phyloP scores from a whole-genome alignment of 2,797 vertebrate species.

The Neopelma chrysocephalum region DNA sequence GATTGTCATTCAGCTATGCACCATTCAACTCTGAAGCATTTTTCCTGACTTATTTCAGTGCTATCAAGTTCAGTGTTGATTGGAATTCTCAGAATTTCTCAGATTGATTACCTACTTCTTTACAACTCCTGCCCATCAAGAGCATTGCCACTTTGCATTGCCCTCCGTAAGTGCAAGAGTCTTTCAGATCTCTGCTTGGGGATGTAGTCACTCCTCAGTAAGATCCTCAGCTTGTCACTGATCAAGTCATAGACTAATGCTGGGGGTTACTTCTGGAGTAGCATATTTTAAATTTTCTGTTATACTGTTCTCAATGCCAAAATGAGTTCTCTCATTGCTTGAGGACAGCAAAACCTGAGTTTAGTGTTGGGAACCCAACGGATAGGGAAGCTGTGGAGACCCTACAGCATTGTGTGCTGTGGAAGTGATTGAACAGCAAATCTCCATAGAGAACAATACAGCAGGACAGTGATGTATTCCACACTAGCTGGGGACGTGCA shows the following conservation, averaged over 20 bases:
- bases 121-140: not conserved
- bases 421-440: not conserved
- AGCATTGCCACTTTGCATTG: conserved; percentile 8
- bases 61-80: not conserved
- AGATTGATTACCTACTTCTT: not conserved
- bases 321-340: not conserved
- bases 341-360: not conserved
- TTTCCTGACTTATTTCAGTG: not conserved
- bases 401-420: not conserved
- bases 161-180: not conserved
- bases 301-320: not conserved
- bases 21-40: not conserved
- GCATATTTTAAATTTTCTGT: not conserved
- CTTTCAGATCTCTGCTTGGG: not conserved
- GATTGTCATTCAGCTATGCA: not conserved
- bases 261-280: not conserved
- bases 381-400: not conserved
- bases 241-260: not conserved
- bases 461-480: not conserved
- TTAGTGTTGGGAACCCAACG: not conserved
- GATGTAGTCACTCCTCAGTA: not conserved
- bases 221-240: not conserved
- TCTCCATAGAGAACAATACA: not conserved
- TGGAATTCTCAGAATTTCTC: conserved; percentile 1
- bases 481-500: not conserved